Percentiles rank a stretch among this genome's conserved stretches.
Conservation (phyloP, 2,113 vertebrate species). For the Chaetura pelagica region DNA sequence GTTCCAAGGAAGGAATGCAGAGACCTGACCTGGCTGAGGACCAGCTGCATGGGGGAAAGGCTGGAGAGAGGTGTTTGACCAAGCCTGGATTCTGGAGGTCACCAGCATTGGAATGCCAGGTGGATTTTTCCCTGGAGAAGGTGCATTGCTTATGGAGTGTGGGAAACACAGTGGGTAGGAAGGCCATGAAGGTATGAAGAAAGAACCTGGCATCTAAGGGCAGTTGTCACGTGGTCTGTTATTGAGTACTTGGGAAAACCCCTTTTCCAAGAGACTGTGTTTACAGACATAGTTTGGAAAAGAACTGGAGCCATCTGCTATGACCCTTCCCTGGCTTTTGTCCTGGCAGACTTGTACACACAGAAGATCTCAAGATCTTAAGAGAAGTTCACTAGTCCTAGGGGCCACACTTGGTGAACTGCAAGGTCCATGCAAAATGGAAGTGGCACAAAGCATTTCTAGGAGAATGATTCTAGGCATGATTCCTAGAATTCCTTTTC, state of each 20-base stretch:
- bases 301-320: neutral
- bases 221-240: neutral
- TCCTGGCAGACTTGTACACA: fast-evolving
- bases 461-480: neutral
- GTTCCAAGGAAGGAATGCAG: neutral
- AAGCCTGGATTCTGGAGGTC: neutral
- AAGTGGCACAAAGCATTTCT: neutral
- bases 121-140: neutral
- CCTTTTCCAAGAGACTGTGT: neutral
- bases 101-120: too few species aligned
- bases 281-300: neutral
- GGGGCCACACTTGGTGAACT: neutral
- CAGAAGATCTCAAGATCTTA: neutral
- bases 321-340: neutral
- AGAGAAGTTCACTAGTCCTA: too few species aligned
- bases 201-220: neutral
- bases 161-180: neutral
- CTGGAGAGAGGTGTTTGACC: neutral
- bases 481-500: neutral
- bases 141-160: neutral
- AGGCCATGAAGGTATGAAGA: neutral
- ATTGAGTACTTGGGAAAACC: fast-evolving
- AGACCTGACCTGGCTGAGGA: neutral
- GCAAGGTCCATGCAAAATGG: neutral
- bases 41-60: neutral